phyloP scores from a whole-genome alignment of 1,140 invertebrate species.

The Penaeus indicus region DNA sequence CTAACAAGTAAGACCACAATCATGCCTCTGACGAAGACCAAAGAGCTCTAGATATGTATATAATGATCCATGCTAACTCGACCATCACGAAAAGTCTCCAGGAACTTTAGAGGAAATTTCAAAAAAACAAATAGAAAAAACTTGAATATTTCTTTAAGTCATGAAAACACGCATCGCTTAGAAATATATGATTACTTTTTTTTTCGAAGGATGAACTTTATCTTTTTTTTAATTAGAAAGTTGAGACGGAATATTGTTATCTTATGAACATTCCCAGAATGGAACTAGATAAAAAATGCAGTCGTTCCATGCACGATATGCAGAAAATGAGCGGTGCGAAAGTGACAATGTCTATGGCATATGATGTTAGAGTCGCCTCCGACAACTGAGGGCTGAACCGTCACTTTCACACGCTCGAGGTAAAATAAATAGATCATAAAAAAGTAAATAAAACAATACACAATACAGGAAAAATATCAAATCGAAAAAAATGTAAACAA shows the following conservation, averaged over 20 bases:
- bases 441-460: slow-evolving; percentile 27
- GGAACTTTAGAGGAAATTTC: background rate
- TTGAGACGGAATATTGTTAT: too few relatives aligned
- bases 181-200: too few relatives aligned
- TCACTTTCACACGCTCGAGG: slow-evolving; percentile 33
- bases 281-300: slow-evolving; percentile 29
- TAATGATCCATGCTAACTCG: background rate
- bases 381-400: background rate
- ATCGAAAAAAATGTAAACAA: slow-evolving; percentile 39
- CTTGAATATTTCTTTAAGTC: too few relatives aligned
- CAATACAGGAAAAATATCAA: slow-evolving; percentile 30
- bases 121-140: background rate
- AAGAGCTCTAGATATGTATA: slow-evolving; percentile 14
- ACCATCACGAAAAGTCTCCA: too few relatives aligned
- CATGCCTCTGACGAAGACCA: slow-evolving; percentile 35
- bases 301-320: slow-evolving; percentile 52
- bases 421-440: background rate
- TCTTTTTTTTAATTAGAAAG: too few relatives aligned
- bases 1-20: background rate
- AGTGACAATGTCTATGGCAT: background rate
- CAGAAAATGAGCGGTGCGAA: slow-evolving; percentile 33
- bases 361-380: background rate
- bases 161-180: too few relatives aligned
- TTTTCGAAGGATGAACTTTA: too few relatives aligned
- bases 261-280: too few relatives aligned